These are phyloP conservation scores for Bolinopsis microptera DNA, from an alignment of 37 sponge, comb jelly and placozoan genomes.

Conservation along the genomic window DNA sequence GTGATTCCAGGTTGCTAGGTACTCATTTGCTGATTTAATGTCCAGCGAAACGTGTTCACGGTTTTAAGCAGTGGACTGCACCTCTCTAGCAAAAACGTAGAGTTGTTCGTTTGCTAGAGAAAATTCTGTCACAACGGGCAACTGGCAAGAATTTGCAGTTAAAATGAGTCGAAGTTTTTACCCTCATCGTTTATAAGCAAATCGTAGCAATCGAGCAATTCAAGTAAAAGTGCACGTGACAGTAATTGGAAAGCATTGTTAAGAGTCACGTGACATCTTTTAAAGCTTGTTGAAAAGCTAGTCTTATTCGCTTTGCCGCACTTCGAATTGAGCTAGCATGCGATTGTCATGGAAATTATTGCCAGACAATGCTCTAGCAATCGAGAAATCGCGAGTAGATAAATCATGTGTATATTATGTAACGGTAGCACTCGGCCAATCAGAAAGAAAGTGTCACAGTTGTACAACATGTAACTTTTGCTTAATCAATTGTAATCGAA, in stretches of 20 bases:
- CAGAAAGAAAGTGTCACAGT: not conserved
- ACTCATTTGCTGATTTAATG: not conserved
- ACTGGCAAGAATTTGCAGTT: no score
- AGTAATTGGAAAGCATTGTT: conserved; percentile 3
- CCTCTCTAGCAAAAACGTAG: not conserved
- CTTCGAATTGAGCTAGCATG: conserved; percentile 26
- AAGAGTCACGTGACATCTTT: not conserved
- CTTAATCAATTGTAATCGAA: not conserved
- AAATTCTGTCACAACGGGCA: no score
- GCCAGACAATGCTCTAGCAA: conserved; percentile 1
- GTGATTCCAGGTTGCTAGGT: not conserved
- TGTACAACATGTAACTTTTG: not conserved
- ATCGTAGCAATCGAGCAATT: not conserved
- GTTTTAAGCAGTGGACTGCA: no score
- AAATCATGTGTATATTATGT: not conserved
- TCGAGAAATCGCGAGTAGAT: not conserved
- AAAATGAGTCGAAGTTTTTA: not conserved
- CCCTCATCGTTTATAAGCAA: not conserved
- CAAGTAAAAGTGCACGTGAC: conserved; percentile 3
- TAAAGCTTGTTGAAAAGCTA: not conserved
- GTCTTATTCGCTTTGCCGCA: not conserved
- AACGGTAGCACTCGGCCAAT: not conserved
- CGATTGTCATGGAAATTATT: conserved; percentile 36
- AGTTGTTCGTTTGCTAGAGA: not conserved
- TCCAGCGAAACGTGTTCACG: not conserved